These are phyloP conservation scores for Drosophila ambigua DNA, from an alignment of 1,140 invertebrate species.

Conservation along the genomic window DNA sequence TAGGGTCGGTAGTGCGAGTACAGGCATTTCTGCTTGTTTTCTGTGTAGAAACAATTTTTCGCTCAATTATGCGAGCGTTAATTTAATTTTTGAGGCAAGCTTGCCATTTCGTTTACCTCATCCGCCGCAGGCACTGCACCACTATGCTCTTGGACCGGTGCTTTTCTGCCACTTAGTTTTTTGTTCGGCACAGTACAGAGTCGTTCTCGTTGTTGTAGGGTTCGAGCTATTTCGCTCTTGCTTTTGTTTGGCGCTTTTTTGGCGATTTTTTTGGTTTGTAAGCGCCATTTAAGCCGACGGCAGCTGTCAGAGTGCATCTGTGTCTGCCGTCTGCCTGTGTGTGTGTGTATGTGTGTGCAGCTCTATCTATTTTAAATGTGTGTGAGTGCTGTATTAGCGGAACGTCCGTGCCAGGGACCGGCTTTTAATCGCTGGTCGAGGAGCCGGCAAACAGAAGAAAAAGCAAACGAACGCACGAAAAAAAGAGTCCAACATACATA, in stretches of 20 bases:
- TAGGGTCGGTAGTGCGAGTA: too few species aligned
- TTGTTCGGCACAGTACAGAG: conserved; percentile 21
- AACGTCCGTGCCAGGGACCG: conserved; percentile 25
- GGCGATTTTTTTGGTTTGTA: conserved; percentile 46
- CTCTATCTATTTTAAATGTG: conserved; percentile 42
- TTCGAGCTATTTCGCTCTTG: conserved; percentile 46
- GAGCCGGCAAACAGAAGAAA: conserved; percentile 9
- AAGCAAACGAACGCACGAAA: background rate
- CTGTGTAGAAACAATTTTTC: conserved; percentile 59
- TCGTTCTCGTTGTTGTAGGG: conserved; percentile 21
- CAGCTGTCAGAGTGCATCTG: conserved; percentile 47
- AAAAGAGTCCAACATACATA: conserved; percentile 31
- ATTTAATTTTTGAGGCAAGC: conserved; percentile 44
- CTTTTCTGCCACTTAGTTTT: conserved; percentile 35
- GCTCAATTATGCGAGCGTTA: conserved; percentile 68
- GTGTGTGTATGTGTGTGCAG: conserved; percentile 13
- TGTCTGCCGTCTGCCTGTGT: background rate
- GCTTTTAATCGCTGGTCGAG: conserved; percentile 61
- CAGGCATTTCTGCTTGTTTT: too few species aligned
- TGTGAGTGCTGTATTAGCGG: conserved; percentile 2
- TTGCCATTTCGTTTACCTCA: too few species aligned
- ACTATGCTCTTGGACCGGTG: too few species aligned
- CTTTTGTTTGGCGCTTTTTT: conserved; percentile 34
- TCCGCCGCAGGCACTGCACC: too few species aligned
- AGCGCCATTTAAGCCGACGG: conserved; percentile 58